phyloP scores from a whole-genome alignment of 1,140 invertebrate genomes.

The Phocides pigmalion region DNA sequence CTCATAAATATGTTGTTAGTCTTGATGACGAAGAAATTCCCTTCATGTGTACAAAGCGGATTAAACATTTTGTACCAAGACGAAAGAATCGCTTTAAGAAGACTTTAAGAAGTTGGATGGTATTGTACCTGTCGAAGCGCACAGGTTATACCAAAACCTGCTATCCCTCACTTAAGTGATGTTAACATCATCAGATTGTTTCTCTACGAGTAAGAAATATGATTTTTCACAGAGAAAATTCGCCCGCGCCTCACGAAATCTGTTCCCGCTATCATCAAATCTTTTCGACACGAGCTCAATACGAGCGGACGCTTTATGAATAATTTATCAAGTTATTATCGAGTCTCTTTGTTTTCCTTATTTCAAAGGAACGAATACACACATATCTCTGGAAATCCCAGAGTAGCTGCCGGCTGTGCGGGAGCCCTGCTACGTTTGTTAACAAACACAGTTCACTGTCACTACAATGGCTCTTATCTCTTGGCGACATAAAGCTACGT shows the following conservation, averaged over 20 bases:
- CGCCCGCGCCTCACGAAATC: constrained; percentile 31
- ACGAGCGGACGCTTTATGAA: constrained; percentile 54
- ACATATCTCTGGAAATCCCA: neutral
- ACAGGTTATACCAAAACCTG: too few relatives aligned
- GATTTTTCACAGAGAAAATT: constrained; percentile 26
- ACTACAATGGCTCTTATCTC: constrained; percentile 46
- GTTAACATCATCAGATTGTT: constrained; percentile 22
- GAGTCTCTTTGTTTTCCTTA: constrained; percentile 44
- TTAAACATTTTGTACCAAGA: too few relatives aligned
- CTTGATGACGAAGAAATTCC: too few relatives aligned
- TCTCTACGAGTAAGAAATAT: constrained; percentile 39
- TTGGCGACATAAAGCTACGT: constrained; percentile 41
- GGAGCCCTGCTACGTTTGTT: constrained; percentile 42
- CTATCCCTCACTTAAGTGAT: constrained; percentile 1
- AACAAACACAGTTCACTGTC: constrained; percentile 44
- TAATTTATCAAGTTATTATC: constrained; percentile 69
- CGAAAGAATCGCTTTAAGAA: too few relatives aligned
- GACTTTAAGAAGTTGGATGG: too few relatives aligned
- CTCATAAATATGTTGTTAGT: too few relatives aligned
- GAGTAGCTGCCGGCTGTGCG: constrained; percentile 30
- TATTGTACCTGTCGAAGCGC: too few relatives aligned
- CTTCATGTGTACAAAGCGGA: too few relatives aligned
- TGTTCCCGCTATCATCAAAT: constrained; percentile 53
- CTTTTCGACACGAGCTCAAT: constrained; percentile 50
- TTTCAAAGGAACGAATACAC: constrained; percentile 30